Percentiles rank a stretch among this genome's conserved stretches.
phyloP scores from a whole-genome alignment of 2,888 invertebrate species.

The Elaeidobius kamerunicus region DNA sequence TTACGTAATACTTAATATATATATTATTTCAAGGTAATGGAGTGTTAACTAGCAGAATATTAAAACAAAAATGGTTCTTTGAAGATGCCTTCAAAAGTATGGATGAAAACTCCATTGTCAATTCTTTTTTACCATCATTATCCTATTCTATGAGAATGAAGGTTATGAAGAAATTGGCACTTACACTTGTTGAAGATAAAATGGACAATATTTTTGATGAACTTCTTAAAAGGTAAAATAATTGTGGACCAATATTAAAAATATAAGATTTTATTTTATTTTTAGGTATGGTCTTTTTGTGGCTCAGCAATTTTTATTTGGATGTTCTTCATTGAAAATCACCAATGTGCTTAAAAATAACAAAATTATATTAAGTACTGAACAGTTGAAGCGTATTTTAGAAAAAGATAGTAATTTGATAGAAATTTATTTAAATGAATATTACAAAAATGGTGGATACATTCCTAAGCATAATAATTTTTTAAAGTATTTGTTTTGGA shows the following conservation, averaged over 20 bases:
- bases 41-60: constrained; percentile 34
- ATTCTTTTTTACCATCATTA: constrained; percentile 34
- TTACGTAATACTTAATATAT: not conserved
- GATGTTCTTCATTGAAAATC: constrained; percentile 35
- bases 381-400: constrained; percentile 33
- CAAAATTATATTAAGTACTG: constrained; percentile 29
- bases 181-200: constrained; percentile 26
- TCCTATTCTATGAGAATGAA: constrained; percentile 36
- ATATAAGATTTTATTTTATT: constrained; percentile 5
- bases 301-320: constrained; percentile 33
- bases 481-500: constrained; percentile 26
- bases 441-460: constrained; percentile 12
- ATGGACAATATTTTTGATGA: constrained; percentile 35
- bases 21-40: constrained; percentile 32
- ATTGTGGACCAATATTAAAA: not conserved
- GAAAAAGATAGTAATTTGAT: constrained; percentile 30
- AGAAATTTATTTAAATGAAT: constrained; percentile 30
- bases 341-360: constrained; percentile 24
- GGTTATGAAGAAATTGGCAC: constrained; percentile 33
- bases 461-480: constrained; percentile 30
- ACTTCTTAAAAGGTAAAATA: constrained; percentile 31
- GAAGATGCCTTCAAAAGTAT: constrained; percentile 31
- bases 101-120: constrained; percentile 30
- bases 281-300: constrained; percentile 36
- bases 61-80: constrained; percentile 38